Conservation (phyloP, 2,797 vertebrate species). For the Triplophysa bombifrons region DNA sequence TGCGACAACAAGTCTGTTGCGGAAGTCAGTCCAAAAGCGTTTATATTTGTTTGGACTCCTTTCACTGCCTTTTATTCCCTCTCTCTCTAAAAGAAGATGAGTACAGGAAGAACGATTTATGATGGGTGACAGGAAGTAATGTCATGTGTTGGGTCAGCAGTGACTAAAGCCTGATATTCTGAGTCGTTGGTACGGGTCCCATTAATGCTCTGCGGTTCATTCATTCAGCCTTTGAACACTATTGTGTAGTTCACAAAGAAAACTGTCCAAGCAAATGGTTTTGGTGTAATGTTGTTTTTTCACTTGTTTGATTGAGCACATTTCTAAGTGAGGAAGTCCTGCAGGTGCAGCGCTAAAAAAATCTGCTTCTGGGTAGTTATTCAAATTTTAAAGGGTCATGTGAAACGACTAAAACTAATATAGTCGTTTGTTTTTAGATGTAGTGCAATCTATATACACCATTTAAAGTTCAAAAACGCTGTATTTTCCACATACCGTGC, state of each 20-base stretch:
- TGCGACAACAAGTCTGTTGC: conserved; percentile 22
- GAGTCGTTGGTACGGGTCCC: conserved; percentile 20
- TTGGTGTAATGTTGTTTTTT: conserved; percentile 29
- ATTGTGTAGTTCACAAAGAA: conserved; percentile 17
- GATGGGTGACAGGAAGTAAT: conserved; percentile 42
- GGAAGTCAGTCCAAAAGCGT: background rate
- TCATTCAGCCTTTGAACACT: conserved; percentile 36
- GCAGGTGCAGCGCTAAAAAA: background rate
- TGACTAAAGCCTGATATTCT: conserved; percentile 43
- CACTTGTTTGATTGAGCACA: conserved; percentile 20
- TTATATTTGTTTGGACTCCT: conserved; percentile 1
- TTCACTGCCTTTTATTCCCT: background rate
- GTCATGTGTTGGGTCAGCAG: conserved; percentile 37
- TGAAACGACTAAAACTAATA: too few relatives aligned
- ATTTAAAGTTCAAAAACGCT: too few relatives aligned
- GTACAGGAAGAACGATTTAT: conserved; percentile 1
- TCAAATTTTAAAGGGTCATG: too few relatives aligned
- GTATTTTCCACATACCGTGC: too few relatives aligned
- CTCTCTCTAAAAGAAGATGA: conserved; percentile 3
- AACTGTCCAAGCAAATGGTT: conserved; percentile 35
- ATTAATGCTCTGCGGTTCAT: conserved; percentile 44
- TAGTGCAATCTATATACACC: too few relatives aligned
- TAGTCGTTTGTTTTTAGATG: too few relatives aligned
- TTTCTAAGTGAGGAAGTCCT: background rate
- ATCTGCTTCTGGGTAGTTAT: background rate